Conservation (phyloP, 2,797 vertebrate species). For the Allenopithecus nigroviridis region DNA sequence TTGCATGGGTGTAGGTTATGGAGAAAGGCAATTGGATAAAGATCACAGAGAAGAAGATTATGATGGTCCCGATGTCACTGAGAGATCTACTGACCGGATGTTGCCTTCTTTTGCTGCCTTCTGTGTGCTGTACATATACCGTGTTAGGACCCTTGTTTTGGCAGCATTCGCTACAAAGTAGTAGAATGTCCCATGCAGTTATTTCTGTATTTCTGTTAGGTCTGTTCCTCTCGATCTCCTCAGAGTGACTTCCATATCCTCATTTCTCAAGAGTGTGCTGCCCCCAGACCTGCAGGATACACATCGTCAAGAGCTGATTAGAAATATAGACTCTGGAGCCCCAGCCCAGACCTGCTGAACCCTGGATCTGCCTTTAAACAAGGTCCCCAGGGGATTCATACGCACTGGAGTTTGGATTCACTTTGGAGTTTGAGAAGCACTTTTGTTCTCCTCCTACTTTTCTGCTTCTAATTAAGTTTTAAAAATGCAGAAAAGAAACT, state of each 20-base stretch:
- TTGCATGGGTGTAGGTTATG: neutral
- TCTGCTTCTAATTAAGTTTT: neutral
- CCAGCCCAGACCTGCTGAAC: neutral
- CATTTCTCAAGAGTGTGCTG: neutral
- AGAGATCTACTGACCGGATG: rapidly evolving
- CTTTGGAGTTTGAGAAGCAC: neutral
- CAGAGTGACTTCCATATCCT: neutral
- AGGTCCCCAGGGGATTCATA: neutral
- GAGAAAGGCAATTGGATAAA: neutral
- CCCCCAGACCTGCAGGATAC: too few species aligned
- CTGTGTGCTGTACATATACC: too few species aligned
- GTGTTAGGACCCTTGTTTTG: neutral
- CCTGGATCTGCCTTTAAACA: neutral
- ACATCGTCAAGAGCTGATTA: neutral
- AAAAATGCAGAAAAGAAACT: neutral
- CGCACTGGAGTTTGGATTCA: neutral
- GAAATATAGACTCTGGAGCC: neutral
- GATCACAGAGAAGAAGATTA: neutral
- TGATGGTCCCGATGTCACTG: neutral
- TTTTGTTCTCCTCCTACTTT: neutral
- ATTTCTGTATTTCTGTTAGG: neutral
- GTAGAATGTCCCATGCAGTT: rapidly evolving
- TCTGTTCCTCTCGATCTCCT: neutral
- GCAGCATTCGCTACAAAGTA: neutral
- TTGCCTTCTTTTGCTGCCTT: rapidly evolving